These are phyloP conservation scores for Plecturocebus donacophilus DNA, from an alignment of 2,113 vertebrate species.

Conservation along the genomic window DNA sequence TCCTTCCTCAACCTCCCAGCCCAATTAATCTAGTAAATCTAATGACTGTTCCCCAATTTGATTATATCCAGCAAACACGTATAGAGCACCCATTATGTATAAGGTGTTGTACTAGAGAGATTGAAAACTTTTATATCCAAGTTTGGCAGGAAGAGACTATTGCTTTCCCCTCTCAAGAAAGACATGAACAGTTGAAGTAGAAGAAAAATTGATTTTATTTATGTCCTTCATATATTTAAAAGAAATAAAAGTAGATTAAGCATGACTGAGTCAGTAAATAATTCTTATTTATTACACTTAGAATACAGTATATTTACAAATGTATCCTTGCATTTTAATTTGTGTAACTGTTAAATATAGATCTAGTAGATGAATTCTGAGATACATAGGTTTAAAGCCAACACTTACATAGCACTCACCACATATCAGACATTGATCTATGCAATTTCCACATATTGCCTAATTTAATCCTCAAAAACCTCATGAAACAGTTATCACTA, in stretches of 20 bases:
- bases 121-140: neutral
- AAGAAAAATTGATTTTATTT: conserved; percentile 26
- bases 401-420: neutral
- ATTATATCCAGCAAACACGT: conserved; percentile 7
- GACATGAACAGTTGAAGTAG: neutral
- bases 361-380: conserved; percentile 9
- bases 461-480: neutral
- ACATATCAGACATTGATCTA: neutral
- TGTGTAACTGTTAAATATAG: neutral
- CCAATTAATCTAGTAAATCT: conserved; percentile 25
- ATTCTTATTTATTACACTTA: conserved; percentile 21
- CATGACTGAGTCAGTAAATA: conserved; percentile 7
- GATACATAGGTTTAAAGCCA: neutral
- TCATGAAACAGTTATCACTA: neutral
- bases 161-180: neutral
- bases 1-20: neutral
- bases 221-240: conserved; percentile 9
- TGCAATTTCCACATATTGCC: neutral
- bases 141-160: conserved; percentile 3
- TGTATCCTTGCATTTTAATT: neutral
- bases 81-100: neutral
- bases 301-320: neutral
- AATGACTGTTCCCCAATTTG: neutral
- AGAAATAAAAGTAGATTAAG: neutral
- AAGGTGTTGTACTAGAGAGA: neutral